Evolutionary conservation across 1,140 invertebrate genomes (phyloP), one percentile per base, ranked within the genome.

Genomic region (Monochamus saltuarius): DNA sequence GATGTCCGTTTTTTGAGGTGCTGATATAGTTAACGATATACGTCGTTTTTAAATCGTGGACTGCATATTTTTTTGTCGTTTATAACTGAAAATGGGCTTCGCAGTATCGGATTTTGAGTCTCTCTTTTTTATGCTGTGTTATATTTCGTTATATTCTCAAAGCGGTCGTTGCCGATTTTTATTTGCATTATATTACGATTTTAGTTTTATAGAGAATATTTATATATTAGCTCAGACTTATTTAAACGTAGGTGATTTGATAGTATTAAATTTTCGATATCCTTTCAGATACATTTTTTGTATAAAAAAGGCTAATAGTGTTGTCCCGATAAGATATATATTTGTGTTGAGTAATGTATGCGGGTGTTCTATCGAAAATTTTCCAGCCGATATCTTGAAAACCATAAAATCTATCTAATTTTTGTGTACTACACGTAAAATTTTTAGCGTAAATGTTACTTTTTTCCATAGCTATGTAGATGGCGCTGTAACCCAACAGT

Each of bases 261-360:
- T 53, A 40, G 51, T 40, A 53, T 10, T 53, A 38, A 22, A 16
- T 46, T 46, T 56, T 36, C 11, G 2, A 19, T 47, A 47, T 47
- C n/a, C n/a, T 13, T 4, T 22, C n/a, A 47, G 11, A 14, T 47
- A 1, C 4, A 3, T 14, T 55, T 29, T 29, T 10, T 22, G 36
- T 40, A n/a, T n/a, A n/a, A 13, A 22, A 35, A 13, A 56, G 22
- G 35, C 19, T 46, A 35, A 11, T 50, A 29, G 46, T 40, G 43
- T 58, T 58, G 16, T 36, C 50, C 17, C 38, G n/a, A 40, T 46
- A 42, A 39, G 11, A 59, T 46, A 47, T 50, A 58, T 59, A 55
- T 63, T 59, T 63, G 29, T 55, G 56, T 59, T 63, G 47, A 58
- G 51, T 42, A 42, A 43, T 42, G 39, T 37, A 35, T 17, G 43